Conservation (phyloP, 2,888 invertebrate species). For the Lycocerus yunnanus region DNA sequence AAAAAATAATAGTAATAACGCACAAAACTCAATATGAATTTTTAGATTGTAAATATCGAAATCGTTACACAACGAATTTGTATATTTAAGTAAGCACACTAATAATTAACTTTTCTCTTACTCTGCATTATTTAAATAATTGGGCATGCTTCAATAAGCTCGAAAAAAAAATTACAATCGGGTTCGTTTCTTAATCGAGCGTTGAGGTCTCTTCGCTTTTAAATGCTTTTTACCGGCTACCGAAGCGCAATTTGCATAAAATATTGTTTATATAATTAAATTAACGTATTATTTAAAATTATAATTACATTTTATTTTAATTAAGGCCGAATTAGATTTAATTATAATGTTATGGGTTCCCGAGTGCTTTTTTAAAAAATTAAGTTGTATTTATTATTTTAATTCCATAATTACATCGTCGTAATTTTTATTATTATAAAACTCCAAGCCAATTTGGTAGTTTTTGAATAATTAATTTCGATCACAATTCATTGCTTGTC, state of each 20-base stretch:
- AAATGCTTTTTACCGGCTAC: not conserved
- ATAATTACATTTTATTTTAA: not conserved
- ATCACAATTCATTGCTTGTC: not conserved
- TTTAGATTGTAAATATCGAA: conserved; percentile 4
- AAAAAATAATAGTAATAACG: conserved; percentile 8
- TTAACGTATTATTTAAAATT: not conserved
- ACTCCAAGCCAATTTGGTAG: not conserved
- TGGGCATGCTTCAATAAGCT: not conserved
- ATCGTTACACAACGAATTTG: not conserved
- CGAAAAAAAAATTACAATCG: not conserved
- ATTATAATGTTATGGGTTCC: not conserved
- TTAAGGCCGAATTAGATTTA: not conserved
- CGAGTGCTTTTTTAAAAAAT: not conserved
- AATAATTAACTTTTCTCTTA: not conserved
- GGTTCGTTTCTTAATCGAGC: conserved; percentile 3
- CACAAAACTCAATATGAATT: conserved; percentile 17
- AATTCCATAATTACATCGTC: not conserved
- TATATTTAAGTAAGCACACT: not conserved
- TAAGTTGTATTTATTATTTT: not conserved
- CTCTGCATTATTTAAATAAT: not conserved
- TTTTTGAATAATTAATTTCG: not conserved
- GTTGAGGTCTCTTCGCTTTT: conserved; percentile 5
- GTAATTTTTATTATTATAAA: not conserved
- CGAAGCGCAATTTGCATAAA: not conserved
- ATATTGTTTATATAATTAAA: not conserved